Evolutionary conservation across 2,888 invertebrate genomes (phyloP).

Genomic region (Ophioninae sp.): DNA sequence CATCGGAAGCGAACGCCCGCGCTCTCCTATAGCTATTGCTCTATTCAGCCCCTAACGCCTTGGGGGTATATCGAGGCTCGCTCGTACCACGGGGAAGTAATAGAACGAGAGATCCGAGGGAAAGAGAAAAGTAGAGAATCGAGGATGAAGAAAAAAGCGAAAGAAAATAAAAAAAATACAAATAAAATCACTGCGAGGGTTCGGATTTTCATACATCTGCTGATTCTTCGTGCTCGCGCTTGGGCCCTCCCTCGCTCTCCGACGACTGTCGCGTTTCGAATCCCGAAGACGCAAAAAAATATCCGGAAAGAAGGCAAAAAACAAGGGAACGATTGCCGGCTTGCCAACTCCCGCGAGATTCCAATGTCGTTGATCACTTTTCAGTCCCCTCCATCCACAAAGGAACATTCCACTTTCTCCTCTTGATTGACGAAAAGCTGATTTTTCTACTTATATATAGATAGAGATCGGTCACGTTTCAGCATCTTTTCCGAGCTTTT

Average conservation of each 20-base stretch:
- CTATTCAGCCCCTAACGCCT: constrained; percentile 72
- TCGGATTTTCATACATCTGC: constrained; percentile 64
- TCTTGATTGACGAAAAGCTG: not conserved
- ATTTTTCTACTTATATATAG: no score
- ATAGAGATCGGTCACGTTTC: no score
- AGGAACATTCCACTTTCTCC: not conserved
- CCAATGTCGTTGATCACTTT: not conserved
- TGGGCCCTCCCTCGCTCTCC: constrained; percentile 21
- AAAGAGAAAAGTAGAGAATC: constrained; percentile 16
- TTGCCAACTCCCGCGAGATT: constrained; percentile 9
- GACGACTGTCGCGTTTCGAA: constrained; percentile 34
- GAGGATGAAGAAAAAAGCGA: constrained; percentile 48
- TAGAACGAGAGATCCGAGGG: constrained; percentile 39
- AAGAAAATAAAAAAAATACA: constrained; percentile 55
- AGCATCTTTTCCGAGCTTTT: no score
- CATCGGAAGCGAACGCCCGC: constrained; percentile 70
- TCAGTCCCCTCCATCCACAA: not conserved
- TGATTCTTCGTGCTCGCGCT: constrained; percentile 45
- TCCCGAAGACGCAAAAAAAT: constrained; percentile 40
- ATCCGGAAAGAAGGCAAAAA: constrained; percentile 6
- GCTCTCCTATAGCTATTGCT: constrained; percentile 55
- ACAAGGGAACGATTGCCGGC: constrained; percentile 1
- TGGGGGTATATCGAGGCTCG: constrained; percentile 66
- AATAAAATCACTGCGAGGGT: constrained; percentile 65
- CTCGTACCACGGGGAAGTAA: constrained; percentile 46